A percentile compares a stretch with the other conserved stretches of the same genome.
Conservation (phyloP, 2,888 invertebrate genomes). For the Stenotaenia linearis region DNA sequence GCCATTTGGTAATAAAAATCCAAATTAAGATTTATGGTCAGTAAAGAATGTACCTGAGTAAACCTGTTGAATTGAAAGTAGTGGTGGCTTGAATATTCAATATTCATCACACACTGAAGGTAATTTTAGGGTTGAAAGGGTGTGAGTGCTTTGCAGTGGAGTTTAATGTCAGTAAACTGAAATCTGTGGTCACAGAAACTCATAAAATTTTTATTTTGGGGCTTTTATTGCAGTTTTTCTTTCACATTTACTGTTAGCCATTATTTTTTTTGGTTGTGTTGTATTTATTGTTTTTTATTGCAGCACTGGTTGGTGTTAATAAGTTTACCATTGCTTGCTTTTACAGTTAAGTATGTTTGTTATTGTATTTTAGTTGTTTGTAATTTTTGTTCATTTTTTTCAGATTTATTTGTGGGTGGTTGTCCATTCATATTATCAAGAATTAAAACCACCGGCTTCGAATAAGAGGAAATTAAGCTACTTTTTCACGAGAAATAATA, state of each 20-base stretch:
- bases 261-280: no score
- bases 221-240: no score
- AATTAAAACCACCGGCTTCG: not conserved
- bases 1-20: not conserved
- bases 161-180: no score
- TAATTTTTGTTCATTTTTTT: not conserved
- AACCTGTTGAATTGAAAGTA: no score
- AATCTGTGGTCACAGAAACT: no score
- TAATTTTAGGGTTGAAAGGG: no score
- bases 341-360: not conserved
- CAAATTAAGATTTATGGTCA: not conserved
- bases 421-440: not conserved
- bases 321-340: not conserved
- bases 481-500: not conserved
- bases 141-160: no score
- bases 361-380: not conserved
- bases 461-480: not conserved
- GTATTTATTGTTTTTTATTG: not conserved
- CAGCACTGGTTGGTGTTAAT: not conserved
- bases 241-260: no score
- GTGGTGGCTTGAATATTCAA: no score
- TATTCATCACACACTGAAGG: no score
- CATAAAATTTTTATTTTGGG: no score
- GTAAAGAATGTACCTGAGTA: no score
- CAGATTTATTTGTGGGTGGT: constrained; percentile 15